Evolutionary conservation across 2,797 vertebrate genomes (phyloP).

Genomic region (Trachurus trachurus): DNA sequence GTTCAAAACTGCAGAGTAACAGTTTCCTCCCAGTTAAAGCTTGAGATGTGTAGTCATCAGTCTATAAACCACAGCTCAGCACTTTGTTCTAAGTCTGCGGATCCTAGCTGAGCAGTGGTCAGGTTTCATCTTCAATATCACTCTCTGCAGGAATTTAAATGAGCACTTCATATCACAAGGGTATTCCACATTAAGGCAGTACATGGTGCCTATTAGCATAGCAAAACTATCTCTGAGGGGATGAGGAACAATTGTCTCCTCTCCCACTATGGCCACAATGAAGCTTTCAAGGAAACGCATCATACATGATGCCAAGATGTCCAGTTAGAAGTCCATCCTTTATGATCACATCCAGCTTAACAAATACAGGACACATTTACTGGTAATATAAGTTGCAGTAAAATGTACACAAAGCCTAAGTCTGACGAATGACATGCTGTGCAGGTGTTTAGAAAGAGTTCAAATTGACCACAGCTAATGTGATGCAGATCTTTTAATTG

Average conservation of each 20-base stretch:
- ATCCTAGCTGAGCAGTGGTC: slow-evolving; percentile 1
- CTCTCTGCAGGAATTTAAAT: slow-evolving; percentile 19
- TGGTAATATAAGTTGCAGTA: too few relatives aligned
- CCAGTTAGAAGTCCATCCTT: too few relatives aligned
- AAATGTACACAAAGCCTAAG: too few relatives aligned
- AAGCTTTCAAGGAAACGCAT: not conserved
- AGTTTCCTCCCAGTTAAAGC: not conserved
- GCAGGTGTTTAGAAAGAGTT: too few relatives aligned
- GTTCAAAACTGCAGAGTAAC: too few relatives aligned
- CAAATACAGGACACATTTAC: too few relatives aligned
- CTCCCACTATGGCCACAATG: not conserved
- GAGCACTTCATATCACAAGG: not conserved
- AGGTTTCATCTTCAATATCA: slow-evolving; percentile 2
- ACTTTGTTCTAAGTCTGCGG: slow-evolving; percentile 4
- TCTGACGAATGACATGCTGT: too few relatives aligned
- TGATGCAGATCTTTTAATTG: too few relatives aligned
- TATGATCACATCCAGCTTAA: too few relatives aligned
- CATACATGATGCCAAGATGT: not conserved
- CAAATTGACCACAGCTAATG: too few relatives aligned
- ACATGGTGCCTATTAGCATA: slow-evolving; percentile 1
- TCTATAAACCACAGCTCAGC: not conserved
- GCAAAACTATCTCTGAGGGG: not conserved
- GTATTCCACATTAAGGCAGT: slow-evolving; percentile 17
- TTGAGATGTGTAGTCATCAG: not conserved
- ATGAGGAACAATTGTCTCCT: slow-evolving; percentile 7